phyloP scores from a whole-genome alignment of 2,113 vertebrate species.

The Menura novaehollandiae region DNA sequence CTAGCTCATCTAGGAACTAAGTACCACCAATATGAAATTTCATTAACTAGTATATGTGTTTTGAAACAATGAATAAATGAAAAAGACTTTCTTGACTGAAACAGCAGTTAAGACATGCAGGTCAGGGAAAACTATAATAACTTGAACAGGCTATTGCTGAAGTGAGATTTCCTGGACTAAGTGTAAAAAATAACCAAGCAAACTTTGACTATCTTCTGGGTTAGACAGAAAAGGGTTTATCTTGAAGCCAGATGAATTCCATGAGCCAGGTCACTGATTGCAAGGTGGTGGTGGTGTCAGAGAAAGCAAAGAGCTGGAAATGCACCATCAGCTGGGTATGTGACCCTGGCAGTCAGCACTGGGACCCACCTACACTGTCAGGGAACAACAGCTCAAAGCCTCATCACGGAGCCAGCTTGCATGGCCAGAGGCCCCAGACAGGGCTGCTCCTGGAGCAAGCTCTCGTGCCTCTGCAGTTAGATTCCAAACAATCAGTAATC shows the following conservation, averaged over 20 bases:
- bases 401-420: rapidly evolving
- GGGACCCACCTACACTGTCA: not conserved
- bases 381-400: not conserved
- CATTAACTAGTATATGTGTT: not conserved
- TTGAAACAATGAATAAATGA: not conserved
- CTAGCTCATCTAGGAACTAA: not conserved
- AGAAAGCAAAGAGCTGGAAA: not conserved
- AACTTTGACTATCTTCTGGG: not conserved
- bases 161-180: not conserved
- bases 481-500: not conserved
- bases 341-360: not conserved
- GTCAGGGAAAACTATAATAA: not conserved
- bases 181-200: not conserved
- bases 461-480: rapidly evolving
- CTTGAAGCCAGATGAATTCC: not conserved
- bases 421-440: rapidly evolving
- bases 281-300: not conserved
- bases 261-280: not conserved
- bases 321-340: not conserved
- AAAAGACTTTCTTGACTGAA: not conserved
- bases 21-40: not conserved
- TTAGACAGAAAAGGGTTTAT: not conserved
- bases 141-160: not conserved
- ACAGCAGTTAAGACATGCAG: not conserved
- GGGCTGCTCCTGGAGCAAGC: not conserved